Conservation (phyloP, 2,888 invertebrate species). For the Microctonus hyperodae region DNA sequence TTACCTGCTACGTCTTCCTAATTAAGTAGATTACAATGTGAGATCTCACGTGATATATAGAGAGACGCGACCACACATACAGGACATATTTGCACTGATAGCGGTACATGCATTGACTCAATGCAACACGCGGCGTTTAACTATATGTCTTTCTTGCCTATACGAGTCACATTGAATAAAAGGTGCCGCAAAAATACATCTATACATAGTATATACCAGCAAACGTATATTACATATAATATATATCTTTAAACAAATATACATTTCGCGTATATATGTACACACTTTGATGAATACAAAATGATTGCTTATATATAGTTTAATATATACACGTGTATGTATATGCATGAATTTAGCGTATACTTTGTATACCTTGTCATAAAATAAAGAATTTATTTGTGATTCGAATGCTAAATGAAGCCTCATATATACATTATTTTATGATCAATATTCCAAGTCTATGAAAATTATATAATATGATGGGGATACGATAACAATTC, state of each 20-base stretch:
- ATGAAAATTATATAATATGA: too few species aligned
- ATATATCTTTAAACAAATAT: not conserved
- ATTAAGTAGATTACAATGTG: conserved; percentile 39
- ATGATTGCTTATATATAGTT: too few species aligned
- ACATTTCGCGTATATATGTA: not conserved
- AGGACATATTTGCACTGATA: conserved; percentile 7
- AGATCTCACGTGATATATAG: conserved; percentile 35
- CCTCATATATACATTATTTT: too few species aligned
- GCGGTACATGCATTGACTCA: conserved; percentile 11
- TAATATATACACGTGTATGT: too few species aligned
- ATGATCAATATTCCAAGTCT: too few species aligned
- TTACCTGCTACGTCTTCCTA: conserved; percentile 32
- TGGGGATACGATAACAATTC: too few species aligned
- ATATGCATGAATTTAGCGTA: too few species aligned
- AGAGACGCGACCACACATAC: not conserved
- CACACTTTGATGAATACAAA: not conserved
- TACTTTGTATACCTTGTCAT: too few species aligned
- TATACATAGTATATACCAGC: not conserved
- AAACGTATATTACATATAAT: not conserved
- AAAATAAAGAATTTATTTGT: too few species aligned
- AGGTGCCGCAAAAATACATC: not conserved
- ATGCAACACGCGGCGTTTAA: conserved; percentile 1
- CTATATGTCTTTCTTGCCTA: not conserved
- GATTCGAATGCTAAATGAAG: too few species aligned
- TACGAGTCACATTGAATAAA: not conserved